Evolutionary conservation across 2,888 invertebrate genomes (phyloP), one percentile per base, ranked within the genome.

Genomic region (Lycophotia porphyrea): DNA sequence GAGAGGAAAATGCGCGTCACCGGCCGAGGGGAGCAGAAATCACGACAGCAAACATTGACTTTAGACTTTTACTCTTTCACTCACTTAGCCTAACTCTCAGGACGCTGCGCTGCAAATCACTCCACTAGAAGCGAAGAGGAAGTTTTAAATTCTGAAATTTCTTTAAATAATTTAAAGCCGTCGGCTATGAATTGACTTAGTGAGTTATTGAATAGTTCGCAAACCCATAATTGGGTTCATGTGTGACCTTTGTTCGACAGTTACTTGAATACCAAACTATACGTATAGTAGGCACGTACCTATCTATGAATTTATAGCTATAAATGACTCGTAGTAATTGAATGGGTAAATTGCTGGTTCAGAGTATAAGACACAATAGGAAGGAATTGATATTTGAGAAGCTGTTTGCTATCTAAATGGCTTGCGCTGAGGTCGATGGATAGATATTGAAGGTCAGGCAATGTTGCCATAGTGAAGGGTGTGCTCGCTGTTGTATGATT

Each of bases 41-140:
- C 96, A 96, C 94, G 95, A 92, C 92, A 86, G 96, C 96, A 95
- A 96, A 96, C 95, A 96, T 96, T 96, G 96, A 96, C 96, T 95
- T 93, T 94, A 92, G 92, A 94, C 94, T 95, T 96, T 96, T 95
- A 94, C 93, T 95, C 93, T 95, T 95, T 95, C 93, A 95, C 95
- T 95, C 95, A 95, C 95, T 96, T 95, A 95, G 92, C 89, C 93
- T 93, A 93, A 95, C 94, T 94, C 93, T 90, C 90, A 88, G n/a
- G n/a, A 85, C 92, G 31, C 71, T 91, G 91, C 91, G 90, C 93
- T 93, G 94, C 93, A 92, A 95, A 95, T 96, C 95, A 96, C 94
- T 95, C 93, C 90, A 92, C 91, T 92, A 90, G 89, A 89, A 92
- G 88, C 91, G 91, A 89, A 86, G 90, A 91, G 90, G 87, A 94